Evolutionary conservation across 1,140 invertebrate genomes (phyloP), one percentile per base, ranked within the genome.

Genomic region (Polyergus mexicanus): DNA sequence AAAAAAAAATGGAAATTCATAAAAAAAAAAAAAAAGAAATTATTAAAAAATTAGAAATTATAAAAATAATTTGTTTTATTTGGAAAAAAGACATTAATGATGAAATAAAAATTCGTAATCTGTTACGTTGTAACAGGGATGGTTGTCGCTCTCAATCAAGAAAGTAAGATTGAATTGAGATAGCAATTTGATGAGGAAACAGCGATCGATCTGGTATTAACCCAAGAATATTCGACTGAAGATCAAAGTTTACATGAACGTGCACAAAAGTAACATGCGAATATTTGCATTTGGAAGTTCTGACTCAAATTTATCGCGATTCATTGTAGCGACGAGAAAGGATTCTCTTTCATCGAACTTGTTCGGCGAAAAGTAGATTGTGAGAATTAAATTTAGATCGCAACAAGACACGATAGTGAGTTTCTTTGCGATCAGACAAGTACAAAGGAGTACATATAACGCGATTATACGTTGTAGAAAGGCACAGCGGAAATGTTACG

Each of bases 171-270:
- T 13, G 2, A 54, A 41, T 19, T 11, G 16, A 72, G 25, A 13
- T 56, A 51, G 13, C 7, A 74, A 47, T 75, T 71, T 71, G 25
- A 13, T 19, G 32, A 28, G 71, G 32, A 16, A 63, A 65, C n/a
- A 65, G 51, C 38, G 69, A 88, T 88, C 66, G 81, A 88, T 88
- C 32, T 68, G 72, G 10, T 54, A 71, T 88, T 85, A 88, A 88
- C 8, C 13, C 44, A 19, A 58, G 63, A 72, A 41, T 54, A 69
- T 86, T 78, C 51, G 19, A 2, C 41, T 60, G 41, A 47, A 74
- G 51, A 19, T 65, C 54, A 47, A 66, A 65, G 19, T 65, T 51
- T 68, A 32, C 10, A 38, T 1, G 28, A 19, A 58, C n/a, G 41
- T 58, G 19, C 16, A 72, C 19, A 8, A 56, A 51, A 75, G 32